These are phyloP conservation scores for Pedionomus torquatus DNA, from an alignment of 2,113 vertebrate species.

Conservation along the genomic window DNA sequence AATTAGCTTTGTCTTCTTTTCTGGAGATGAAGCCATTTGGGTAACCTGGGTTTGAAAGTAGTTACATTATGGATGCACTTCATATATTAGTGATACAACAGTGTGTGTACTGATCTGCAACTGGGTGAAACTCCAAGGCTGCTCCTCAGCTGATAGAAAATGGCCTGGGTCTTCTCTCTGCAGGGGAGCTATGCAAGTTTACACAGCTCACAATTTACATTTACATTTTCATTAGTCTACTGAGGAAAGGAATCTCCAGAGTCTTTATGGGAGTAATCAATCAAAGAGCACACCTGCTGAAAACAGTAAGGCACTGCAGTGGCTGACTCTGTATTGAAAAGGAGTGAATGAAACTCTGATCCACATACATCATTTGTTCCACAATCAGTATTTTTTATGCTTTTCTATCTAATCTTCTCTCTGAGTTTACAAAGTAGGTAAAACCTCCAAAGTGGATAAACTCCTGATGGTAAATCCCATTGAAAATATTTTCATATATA, in stretches of 20 bases:
- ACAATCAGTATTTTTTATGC: not conserved
- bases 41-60: not conserved
- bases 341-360: not conserved
- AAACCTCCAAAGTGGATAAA: not conserved
- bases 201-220: not conserved
- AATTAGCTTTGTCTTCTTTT: not conserved
- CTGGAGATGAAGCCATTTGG: not conserved
- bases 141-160: not conserved
- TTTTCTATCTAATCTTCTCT: not conserved
- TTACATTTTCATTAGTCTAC: constrained; percentile 8
- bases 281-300: not conserved
- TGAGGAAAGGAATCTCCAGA: not conserved
- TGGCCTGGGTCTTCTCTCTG: not conserved
- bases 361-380: not conserved
- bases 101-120: not conserved
- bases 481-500: not conserved
- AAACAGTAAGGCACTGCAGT: not conserved
- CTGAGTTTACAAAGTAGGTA: not conserved
- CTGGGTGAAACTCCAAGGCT: not conserved
- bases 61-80: not conserved
- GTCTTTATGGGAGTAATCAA: not conserved
- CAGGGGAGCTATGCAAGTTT: not conserved
- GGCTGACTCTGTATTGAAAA: not conserved
- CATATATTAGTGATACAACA: not conserved
- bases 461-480: not conserved